Conservation (phyloP, 2,113 vertebrate species). For the Trochalopteron elliotii region DNA sequence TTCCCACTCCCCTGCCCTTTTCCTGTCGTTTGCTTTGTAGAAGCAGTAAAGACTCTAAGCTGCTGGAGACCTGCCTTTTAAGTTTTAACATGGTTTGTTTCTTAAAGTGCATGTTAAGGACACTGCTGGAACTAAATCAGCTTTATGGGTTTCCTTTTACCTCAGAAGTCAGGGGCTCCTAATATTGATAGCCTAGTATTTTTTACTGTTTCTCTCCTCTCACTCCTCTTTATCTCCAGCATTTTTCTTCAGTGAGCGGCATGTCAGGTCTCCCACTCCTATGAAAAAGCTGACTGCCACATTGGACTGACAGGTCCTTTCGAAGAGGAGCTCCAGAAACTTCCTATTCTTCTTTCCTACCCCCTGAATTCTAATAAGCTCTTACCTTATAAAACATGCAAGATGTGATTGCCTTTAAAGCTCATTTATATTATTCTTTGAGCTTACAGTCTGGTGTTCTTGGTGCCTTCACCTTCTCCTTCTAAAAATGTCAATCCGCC, state of each 20-base stretch:
- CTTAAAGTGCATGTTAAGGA: background rate
- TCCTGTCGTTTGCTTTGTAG: background rate
- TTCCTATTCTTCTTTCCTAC: background rate
- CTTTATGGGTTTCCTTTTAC: background rate
- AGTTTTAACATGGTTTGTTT: background rate
- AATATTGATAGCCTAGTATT: background rate
- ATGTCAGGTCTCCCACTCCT: background rate
- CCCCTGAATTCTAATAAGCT: background rate
- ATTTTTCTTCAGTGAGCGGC: background rate
- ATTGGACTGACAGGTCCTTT: constrained; percentile 16
- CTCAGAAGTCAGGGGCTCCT: background rate
- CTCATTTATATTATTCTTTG: background rate
- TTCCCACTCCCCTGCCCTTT: fast-evolving
- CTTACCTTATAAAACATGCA: background rate
- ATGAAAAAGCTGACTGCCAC: background rate
- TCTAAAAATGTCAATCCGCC: background rate
- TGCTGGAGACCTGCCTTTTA: background rate
- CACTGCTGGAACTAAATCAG: background rate
- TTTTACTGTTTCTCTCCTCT: background rate
- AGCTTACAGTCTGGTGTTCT: background rate
- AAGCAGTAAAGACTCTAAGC: background rate
- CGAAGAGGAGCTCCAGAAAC: background rate
- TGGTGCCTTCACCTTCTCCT: background rate
- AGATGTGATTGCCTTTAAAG: background rate
- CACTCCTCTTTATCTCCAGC: background rate